Percentiles rank a stretch among this genome's conserved stretches.
Evolutionary conservation across 2,888 invertebrate genomes (phyloP).

Genomic region (Cephus nigrinus): DNA sequence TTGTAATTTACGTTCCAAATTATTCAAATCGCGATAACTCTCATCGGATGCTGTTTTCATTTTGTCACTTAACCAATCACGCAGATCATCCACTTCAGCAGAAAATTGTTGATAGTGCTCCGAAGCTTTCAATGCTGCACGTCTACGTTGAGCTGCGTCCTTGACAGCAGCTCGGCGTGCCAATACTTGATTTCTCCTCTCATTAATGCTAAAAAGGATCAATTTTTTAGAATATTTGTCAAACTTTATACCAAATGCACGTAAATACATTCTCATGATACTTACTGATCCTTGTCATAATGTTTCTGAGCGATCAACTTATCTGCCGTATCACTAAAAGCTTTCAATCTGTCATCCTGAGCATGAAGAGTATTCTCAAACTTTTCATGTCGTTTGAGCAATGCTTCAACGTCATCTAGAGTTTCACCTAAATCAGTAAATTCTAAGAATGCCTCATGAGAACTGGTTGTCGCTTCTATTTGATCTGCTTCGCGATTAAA

Average conservation of each 20-base stretch:
- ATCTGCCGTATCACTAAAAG: conserved; percentile 86
- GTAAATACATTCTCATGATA: conserved; percentile 31
- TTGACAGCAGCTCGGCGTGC: conserved; percentile 80
- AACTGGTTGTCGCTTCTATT: conserved; percentile 93
- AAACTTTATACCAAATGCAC: not conserved
- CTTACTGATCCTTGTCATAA: conserved; percentile 83
- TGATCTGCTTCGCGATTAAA: conserved; percentile 97
- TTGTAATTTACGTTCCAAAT: conserved; percentile 90
- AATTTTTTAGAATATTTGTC: not conserved
- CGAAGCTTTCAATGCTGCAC: conserved; percentile 82
- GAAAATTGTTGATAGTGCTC: conserved; percentile 93
- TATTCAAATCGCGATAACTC: conserved; percentile 89
- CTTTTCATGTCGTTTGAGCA: conserved; percentile 92
- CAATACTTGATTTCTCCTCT: conserved; percentile 80
- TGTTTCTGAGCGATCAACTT: conserved; percentile 82
- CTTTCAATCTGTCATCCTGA: conserved; percentile 90
- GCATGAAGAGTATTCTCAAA: conserved; percentile 92
- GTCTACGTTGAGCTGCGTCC: conserved; percentile 79
- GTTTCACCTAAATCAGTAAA: conserved; percentile 88
- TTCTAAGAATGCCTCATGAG: conserved; percentile 94
- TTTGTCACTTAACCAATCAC: conserved; percentile 93
- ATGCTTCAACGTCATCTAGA: conserved; percentile 90
- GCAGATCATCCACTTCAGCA: conserved; percentile 90
- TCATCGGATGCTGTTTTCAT: conserved; percentile 91
- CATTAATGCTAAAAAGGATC: conserved; percentile 71